These are phyloP conservation scores for Callitettix versicolor DNA, from an alignment of 1,140 invertebrate genomes.

Conservation along the genomic window DNA sequence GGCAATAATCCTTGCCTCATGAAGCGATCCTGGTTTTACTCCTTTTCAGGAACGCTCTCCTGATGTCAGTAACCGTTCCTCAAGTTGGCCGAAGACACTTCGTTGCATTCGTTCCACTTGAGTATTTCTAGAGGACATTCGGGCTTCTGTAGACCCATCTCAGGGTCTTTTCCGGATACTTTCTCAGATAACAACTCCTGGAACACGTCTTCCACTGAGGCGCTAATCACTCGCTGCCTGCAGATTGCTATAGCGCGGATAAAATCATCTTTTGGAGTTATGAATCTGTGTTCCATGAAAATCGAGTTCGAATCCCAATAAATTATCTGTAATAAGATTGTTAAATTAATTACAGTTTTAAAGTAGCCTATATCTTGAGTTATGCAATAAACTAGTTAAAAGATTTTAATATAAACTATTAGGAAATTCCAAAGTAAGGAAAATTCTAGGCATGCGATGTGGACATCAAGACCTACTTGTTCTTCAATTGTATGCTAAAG, in stretches of 20 bases:
- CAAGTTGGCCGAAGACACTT: conserved; percentile 50
- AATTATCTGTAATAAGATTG: conserved; percentile 45
- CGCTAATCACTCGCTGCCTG: conserved; percentile 60
- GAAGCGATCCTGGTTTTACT: no score
- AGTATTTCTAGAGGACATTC: conserved; percentile 46
- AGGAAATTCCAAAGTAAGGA: no score
- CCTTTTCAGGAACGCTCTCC: conserved; percentile 1
- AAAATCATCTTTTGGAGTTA: conserved; percentile 65
- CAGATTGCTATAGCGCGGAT: conserved; percentile 70
- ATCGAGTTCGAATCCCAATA: conserved; percentile 78
- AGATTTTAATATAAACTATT: no score
- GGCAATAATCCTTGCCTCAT: no score
- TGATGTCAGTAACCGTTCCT: conserved; percentile 34
- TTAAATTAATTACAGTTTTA: no score
- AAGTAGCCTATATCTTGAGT: no score
- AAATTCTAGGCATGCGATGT: no score
- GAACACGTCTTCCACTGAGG: conserved; percentile 47
- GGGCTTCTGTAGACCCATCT: conserved; percentile 35
- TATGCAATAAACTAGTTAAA: no score
- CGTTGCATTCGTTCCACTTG: conserved; percentile 56
- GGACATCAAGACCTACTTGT: no score
- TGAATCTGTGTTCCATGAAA: conserved; percentile 78
- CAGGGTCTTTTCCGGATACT: conserved; percentile 22
- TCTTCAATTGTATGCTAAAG: no score
- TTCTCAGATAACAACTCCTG: conserved; percentile 33